Conservation (phyloP, 1,140 invertebrate species). For the Cydia strobilella region DNA sequence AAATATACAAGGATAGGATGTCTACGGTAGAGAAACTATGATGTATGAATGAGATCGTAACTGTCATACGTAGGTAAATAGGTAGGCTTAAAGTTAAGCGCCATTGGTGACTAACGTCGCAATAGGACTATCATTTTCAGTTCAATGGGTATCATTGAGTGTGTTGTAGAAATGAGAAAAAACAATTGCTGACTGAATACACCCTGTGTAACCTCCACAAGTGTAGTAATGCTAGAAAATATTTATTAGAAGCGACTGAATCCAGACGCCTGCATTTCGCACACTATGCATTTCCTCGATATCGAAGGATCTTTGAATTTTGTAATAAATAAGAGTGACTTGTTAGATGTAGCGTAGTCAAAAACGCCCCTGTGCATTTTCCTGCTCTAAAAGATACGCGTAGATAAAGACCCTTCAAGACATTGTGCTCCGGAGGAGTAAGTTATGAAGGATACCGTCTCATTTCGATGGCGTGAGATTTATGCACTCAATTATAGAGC, state of each 20-base stretch:
- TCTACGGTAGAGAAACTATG: not conserved
- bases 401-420: not conserved
- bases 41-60: no score
- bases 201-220: no score
- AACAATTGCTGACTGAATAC: no score
- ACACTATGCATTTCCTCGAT: no score
- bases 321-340: no score
- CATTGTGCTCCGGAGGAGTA: not conserved
- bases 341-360: no score
- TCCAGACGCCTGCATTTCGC: no score
- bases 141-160: not conserved
- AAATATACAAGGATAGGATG: not conserved
- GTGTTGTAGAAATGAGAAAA: not conserved
- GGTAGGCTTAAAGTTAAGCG: not conserved
- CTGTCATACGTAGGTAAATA: no score
- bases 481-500: slow-evolving; percentile 65
- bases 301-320: no score
- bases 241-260: no score
- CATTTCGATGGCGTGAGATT: slow-evolving; percentile 67
- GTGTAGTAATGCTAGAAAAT: no score
- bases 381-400: not conserved
- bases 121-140: not conserved
- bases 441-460: slow-evolving; percentile 53
- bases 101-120: not conserved
- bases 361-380: no score